Base-by-base conservation (phyloP, 1,140 invertebrate species). In the Lepidurus couesii region DNA sequence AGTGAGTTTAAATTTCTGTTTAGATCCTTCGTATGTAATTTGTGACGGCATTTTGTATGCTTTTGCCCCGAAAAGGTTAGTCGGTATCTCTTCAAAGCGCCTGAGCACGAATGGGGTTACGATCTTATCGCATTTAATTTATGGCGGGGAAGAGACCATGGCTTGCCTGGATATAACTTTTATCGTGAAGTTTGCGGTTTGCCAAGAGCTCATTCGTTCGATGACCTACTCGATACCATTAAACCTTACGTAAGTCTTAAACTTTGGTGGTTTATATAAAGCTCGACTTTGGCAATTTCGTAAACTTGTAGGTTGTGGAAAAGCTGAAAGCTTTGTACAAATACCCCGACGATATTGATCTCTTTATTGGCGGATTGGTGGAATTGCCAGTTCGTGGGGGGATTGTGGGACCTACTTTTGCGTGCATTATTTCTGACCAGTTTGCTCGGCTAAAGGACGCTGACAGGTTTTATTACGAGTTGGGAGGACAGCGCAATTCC, bases 141-240 rank as follows among this genome's bases (percentile, higher is more conserved):
- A 74, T 93, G 96, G 83, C 89, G 96, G 83, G 93, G 94, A 80
- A 88, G 95, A 44, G 96, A 98, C 85, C 94, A 96, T 83, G 95
- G 93, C 26, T 84, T 97, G 3, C 91, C 91, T 0, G 89, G 89
- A 0, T 98, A 97, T 84, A 92, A 94, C 79, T 89, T 91, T 75
- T 92, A 91, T 83, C 87, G 96, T 76, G 88, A 90, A 73, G 91
- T 92, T 79, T 97, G 95, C 83, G 92, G 93, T 6, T 84, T 97
- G 0, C 87, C 87, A 1, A 89, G 89, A 81, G 93, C 94, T 0
- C 84, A 87, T 4, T 87, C 83, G 3, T 97, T 94, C 86, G 82
- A 89, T 16, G 93, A 95, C 73, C 92, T 95, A 81, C 81, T 83
- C 0, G 92, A 95, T 81, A 88, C 90, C 24, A 94, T 95, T 43